Base-by-base conservation (phyloP, 2,113 vertebrate genomes). In the Etia nguti region DNA sequence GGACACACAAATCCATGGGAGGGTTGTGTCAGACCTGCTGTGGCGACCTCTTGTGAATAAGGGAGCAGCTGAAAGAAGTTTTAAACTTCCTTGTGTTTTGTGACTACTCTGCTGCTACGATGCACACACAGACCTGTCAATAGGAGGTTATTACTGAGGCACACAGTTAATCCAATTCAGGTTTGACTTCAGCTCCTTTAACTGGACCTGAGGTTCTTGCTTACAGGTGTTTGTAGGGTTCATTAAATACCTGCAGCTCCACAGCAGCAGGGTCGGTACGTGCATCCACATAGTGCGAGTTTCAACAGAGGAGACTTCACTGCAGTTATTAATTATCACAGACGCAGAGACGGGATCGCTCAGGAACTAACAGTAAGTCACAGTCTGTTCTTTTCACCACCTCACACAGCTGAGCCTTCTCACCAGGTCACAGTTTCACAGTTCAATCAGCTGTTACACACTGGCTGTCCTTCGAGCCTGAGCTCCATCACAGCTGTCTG, bases 191-290 rank as follows among this genome's bases (percentile, higher is more conserved):
- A 41, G 62, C 62, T 68, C 36, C 7, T 65, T n/a, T 2, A n/a
- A 5, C 6, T 38, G 36, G 36, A 41, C 20, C 62, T 15, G 36
- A 43, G 15, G 12, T 24, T 9, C 38, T 48, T 48, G 43, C 70
- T 12, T 29, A 75, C 43, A 75, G 70, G 70, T 31, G 43, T 20
- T 48, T 31, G 24, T 20, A 50, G 43, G 24, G 16, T 50, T 77
- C 46, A 77, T 77, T 77, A 77, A 75, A 77, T 50, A 50, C 6
- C 10, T 50, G 70, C 70, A 77, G 10, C 70, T 31, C 24, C 70
- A 75, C 70, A 75, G 70, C 43, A 48, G 1, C 4, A 50, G 2
- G 24, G 46, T 50, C 24, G 0, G 46, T 50, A 5, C 0, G 1
- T 50, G 70, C 70, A 20, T 50, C 24, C 15, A 5, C 43, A 48